A percentile compares a stretch with the other conserved stretches of the same genome.
Evolutionary conservation across 2,888 invertebrate genomes (phyloP).

Genomic region (Pheosia gnoma): DNA sequence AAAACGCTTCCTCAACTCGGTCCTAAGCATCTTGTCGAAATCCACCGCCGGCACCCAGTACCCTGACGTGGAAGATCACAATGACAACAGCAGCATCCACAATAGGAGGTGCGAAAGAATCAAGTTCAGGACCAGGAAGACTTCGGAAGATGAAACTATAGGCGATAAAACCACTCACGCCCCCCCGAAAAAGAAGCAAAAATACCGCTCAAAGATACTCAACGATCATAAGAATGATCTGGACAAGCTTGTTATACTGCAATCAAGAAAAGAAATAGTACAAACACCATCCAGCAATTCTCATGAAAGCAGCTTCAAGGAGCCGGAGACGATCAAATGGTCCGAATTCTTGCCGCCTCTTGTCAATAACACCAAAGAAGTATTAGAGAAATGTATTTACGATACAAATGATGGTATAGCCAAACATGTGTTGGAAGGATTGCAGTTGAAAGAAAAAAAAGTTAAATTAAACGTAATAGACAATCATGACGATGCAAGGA

Average conservation of each 20-base stretch:
- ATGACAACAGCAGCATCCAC: conserved; percentile 1
- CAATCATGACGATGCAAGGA: conserved; percentile 30
- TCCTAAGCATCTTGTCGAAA: conserved; percentile 57
- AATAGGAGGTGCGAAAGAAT: conserved; percentile 9
- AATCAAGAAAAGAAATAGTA: conserved; percentile 49
- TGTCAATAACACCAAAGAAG: background rate
- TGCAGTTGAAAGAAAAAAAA: conserved; percentile 27
- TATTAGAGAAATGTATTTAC: conserved; percentile 2
- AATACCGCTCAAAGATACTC: conserved; percentile 43
- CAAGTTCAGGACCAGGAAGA: conserved; percentile 11
- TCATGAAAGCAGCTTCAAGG: conserved; percentile 18
- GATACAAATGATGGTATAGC: conserved; percentile 24
- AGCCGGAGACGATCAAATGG: conserved; percentile 13
- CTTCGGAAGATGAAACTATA: background rate
- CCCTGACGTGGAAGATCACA: conserved; percentile 38
- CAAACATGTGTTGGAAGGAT: conserved; percentile 37
- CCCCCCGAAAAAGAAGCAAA: conserved; percentile 28
- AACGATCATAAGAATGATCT: conserved; percentile 35
- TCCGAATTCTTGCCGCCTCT: no score
- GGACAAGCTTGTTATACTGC: conserved; percentile 49
- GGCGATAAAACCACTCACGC: background rate
- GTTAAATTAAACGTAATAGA: conserved; percentile 35
- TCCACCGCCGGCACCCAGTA: conserved; percentile 56
- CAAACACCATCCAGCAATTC: conserved; percentile 56
- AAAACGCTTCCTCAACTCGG: conserved; percentile 55